Evolutionary conservation across 2,797 vertebrate genomes (phyloP).

Genomic region (Crax fasciolata): DNA sequence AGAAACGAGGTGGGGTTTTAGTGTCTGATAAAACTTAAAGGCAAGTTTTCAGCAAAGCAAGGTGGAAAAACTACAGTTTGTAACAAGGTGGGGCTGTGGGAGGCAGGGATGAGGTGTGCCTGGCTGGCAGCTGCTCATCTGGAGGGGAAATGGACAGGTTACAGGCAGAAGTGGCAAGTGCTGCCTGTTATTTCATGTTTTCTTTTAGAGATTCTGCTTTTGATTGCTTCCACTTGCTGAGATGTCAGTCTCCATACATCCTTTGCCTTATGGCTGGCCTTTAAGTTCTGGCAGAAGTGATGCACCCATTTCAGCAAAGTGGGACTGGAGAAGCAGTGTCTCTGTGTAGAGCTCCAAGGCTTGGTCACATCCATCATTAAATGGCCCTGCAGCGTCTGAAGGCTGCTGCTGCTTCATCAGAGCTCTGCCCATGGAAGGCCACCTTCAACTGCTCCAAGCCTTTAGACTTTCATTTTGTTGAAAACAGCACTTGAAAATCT

Average conservation of each 20-base stretch:
- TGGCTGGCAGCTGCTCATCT: background rate
- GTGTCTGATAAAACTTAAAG: background rate
- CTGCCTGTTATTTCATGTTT: background rate
- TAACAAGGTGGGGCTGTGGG: background rate
- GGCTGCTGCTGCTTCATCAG: background rate
- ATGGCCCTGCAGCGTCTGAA: rapidly evolving
- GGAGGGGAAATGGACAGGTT: background rate
- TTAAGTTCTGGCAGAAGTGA: background rate
- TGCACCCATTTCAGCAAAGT: background rate
- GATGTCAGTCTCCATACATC: background rate
- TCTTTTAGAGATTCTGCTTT: background rate
- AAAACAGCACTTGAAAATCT: background rate
- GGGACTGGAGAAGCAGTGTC: background rate
- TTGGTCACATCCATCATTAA: background rate
- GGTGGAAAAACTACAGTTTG: background rate
- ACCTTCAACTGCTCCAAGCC: background rate
- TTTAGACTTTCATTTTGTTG: background rate
- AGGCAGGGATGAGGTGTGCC: background rate
- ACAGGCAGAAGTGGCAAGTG: background rate
- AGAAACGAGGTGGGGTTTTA: background rate
- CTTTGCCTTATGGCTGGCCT: background rate
- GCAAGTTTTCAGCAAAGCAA: background rate
- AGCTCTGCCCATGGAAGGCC: background rate
- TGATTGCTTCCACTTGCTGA: background rate
- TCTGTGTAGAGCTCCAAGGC: background rate